A percentile compares a stretch with the other conserved stretches of the same genome.
Evolutionary conservation across 2,113 vertebrate species (phyloP).

Genomic region (Spea bombifrons): DNA sequence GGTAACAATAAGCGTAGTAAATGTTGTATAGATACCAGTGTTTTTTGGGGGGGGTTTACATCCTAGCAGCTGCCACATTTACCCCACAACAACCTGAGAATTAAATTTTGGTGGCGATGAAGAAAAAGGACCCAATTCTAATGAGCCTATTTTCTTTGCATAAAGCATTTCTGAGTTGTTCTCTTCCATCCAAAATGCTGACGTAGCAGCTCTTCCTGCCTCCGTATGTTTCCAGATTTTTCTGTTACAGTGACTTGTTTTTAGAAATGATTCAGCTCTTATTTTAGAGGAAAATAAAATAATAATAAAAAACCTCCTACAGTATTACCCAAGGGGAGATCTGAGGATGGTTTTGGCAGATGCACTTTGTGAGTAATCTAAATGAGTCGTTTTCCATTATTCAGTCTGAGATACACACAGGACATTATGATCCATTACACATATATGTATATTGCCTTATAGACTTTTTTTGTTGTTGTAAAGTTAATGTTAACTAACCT

Average conservation of each 20-base stretch:
- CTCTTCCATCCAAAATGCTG: conserved; percentile 36
- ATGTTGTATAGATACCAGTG: no score
- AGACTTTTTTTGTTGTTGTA: not conserved
- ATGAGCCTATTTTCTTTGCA: conserved; percentile 2
- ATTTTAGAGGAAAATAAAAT: conserved; percentile 36
- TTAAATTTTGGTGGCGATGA: no score
- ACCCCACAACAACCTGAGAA: no score
- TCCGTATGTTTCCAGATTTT: conserved; percentile 42
- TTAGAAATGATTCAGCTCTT: conserved; percentile 48
- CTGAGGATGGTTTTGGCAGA: conserved; percentile 45
- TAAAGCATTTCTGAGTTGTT: conserved; percentile 32
- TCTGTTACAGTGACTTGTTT: conserved; percentile 36
- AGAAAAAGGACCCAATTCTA: conserved; percentile 15
- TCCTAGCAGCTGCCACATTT: no score
- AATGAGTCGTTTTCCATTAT: conserved; percentile 46
- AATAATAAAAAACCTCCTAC: conserved; percentile 41
- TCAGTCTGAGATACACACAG: conserved; percentile 24
- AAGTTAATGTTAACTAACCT: not conserved
- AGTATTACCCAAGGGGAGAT: conserved; percentile 31
- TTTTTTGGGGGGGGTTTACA: no score
- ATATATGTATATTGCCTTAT: conserved; percentile 15
- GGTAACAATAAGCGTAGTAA: no score
- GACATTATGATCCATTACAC: conserved; percentile 8
- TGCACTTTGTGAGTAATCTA: conserved; percentile 41
- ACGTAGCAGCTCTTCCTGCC: conserved; percentile 39